Evolutionary conservation across 1,140 invertebrate species (phyloP).

Genomic region (Eurosta solidaginis): DNA sequence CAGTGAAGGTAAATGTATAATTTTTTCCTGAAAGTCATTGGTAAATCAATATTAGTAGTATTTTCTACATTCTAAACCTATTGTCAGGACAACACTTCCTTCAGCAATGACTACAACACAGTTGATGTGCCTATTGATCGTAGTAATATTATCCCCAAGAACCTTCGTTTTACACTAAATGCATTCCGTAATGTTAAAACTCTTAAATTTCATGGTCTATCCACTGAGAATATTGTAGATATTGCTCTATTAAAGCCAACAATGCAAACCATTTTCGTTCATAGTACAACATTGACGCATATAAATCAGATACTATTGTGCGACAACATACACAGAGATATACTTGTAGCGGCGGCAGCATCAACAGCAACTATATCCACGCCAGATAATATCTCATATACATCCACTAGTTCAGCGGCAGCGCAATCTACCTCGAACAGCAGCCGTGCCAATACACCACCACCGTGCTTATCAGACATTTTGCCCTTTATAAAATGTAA

Average conservation of each 20-base stretch:
- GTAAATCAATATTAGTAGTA: too few species aligned
- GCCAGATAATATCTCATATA: slow-evolving; percentile 15
- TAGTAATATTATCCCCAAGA: slow-evolving; percentile 83
- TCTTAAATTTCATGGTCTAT: slow-evolving; percentile 67
- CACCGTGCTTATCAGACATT: background rate
- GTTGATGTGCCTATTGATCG: slow-evolving; percentile 64
- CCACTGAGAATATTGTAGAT: slow-evolving; percentile 69
- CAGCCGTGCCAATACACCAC: background rate
- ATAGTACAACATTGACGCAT: slow-evolving; percentile 66
- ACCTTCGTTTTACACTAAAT: slow-evolving; percentile 78
- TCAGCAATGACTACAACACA: slow-evolving; percentile 51
- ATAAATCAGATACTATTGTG: slow-evolving; percentile 77
- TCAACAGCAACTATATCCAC: background rate
- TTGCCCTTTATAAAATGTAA: slow-evolving; percentile 38
- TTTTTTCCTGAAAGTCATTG: background rate
- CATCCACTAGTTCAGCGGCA: background rate
- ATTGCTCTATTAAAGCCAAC: slow-evolving; percentile 68
- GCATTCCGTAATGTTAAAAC: slow-evolving; percentile 76
- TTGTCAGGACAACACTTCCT: slow-evolving; percentile 42
- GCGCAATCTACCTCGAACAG: background rate
- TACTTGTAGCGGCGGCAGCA: background rate
- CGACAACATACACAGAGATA: slow-evolving; percentile 71
- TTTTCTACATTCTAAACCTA: background rate
- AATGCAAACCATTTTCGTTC: slow-evolving; percentile 66
- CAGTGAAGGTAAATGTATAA: slow-evolving; percentile 69